Percentiles rank a stretch among this genome's conserved stretches.
Conservation (phyloP, 2,888 invertebrate genomes). For the Eupelmus urozonus region DNA sequence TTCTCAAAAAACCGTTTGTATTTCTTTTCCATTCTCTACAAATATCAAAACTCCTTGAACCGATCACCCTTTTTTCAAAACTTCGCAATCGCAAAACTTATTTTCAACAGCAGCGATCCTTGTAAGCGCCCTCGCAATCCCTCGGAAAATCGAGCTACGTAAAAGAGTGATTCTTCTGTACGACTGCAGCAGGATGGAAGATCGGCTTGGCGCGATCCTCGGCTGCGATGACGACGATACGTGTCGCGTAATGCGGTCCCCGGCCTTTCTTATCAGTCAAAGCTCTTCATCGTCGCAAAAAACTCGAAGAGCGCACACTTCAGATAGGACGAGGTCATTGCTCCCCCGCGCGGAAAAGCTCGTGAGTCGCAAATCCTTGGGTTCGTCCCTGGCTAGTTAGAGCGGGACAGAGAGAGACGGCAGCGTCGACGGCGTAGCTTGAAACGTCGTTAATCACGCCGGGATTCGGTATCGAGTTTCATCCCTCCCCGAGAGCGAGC, state of each 20-base stretch:
- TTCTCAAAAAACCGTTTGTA: no score
- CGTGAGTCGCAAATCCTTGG: neutral
- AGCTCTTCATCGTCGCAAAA: slow-evolving; percentile 26
- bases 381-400: neutral
- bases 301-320: neutral
- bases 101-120: no score
- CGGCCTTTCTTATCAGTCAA: slow-evolving; percentile 61
- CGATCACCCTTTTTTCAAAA: no score
- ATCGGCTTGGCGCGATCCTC: neutral
- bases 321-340: slow-evolving; percentile 64
- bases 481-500: slow-evolving; percentile 73
- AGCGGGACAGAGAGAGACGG: slow-evolving; percentile 11
- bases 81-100: no score
- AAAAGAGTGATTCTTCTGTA: neutral
- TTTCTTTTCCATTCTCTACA: no score
- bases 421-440: slow-evolving; percentile 65
- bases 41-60: no score
- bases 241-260: slow-evolving; percentile 25
- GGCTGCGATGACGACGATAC: neutral
- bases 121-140: no score
- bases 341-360: slow-evolving; percentile 62
- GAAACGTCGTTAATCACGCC: slow-evolving; percentile 75
- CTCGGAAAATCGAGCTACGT: neutral
- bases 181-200: neutral
- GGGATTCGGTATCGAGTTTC: slow-evolving; percentile 76